Conservation (phyloP, 2,113 vertebrate genomes). For the Aleadryas rufinucha region DNA sequence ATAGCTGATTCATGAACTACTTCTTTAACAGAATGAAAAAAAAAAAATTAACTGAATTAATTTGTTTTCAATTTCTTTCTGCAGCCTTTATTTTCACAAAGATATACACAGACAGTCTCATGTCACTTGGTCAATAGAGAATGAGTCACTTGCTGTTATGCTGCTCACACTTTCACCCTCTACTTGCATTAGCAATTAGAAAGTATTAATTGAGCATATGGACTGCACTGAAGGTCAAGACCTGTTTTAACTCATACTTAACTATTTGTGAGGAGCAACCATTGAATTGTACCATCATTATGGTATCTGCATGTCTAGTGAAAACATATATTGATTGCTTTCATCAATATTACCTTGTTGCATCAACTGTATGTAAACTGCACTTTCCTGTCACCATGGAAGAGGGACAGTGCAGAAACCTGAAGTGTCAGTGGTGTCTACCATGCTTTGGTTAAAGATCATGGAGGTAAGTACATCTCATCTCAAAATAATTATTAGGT, state of each 20-base stretch:
- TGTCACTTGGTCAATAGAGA: not conserved
- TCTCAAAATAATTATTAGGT: not conserved
- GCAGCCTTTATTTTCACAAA: not conserved
- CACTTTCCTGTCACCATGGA: not conserved
- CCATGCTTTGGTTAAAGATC: not conserved
- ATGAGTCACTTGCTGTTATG: not conserved
- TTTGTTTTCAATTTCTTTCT: not conserved
- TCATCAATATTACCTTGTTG: not conserved
- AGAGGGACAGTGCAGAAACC: not conserved
- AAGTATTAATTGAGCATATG: not conserved
- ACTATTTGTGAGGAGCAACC: not conserved
- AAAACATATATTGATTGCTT: not conserved
- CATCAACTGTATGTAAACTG: not conserved
- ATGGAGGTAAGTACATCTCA: not conserved
- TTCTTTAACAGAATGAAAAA: not conserved
- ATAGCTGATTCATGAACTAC: not conserved
- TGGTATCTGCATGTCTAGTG: not conserved
- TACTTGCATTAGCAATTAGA: not conserved
- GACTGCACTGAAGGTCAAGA: not conserved
- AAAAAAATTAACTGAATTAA: not conserved
- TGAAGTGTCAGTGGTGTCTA: not conserved
- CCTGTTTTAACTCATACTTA: not conserved
- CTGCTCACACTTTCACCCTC: not conserved
- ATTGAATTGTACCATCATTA: not conserved
- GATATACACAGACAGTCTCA: not conserved